Conservation (phyloP, 2,797 vertebrate species). For the Picus viridis region DNA sequence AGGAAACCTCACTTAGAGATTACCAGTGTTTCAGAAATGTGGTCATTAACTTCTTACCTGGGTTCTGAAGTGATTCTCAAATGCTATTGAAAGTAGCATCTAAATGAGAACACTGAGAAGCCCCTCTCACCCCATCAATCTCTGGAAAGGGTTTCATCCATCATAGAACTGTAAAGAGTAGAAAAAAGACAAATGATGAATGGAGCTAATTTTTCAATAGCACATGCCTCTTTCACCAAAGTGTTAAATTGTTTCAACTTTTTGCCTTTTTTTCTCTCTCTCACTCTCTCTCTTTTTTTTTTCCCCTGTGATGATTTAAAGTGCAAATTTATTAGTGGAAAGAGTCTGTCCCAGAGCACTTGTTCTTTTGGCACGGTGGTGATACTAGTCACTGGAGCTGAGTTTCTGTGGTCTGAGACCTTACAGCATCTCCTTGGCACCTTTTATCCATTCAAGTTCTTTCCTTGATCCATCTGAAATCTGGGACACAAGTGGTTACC, state of each 20-base stretch:
- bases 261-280: neutral
- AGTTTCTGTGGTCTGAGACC: neutral
- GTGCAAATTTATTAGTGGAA: neutral
- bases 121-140: neutral
- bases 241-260: neutral
- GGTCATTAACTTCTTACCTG: neutral
- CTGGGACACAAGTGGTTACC: neutral
- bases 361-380: neutral
- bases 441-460: neutral
- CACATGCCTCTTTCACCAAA: neutral
- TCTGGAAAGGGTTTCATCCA: neutral
- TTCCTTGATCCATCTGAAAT: fast-evolving
- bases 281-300: too few species aligned
- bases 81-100: neutral
- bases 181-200: neutral
- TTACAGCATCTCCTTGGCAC: neutral
- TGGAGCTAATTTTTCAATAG: neutral
- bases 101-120: neutral
- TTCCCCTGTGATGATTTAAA: neutral
- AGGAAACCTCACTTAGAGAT: neutral
- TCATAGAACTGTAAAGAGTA: neutral
- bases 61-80: neutral
- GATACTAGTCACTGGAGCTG: neutral
- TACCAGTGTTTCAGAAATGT: neutral
- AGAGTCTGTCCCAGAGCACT: neutral